Percentiles rank a stretch among this genome's conserved stretches.
Evolutionary conservation across 2,113 vertebrate genomes (phyloP).

Genomic region (Perognathus longimembris): DNA sequence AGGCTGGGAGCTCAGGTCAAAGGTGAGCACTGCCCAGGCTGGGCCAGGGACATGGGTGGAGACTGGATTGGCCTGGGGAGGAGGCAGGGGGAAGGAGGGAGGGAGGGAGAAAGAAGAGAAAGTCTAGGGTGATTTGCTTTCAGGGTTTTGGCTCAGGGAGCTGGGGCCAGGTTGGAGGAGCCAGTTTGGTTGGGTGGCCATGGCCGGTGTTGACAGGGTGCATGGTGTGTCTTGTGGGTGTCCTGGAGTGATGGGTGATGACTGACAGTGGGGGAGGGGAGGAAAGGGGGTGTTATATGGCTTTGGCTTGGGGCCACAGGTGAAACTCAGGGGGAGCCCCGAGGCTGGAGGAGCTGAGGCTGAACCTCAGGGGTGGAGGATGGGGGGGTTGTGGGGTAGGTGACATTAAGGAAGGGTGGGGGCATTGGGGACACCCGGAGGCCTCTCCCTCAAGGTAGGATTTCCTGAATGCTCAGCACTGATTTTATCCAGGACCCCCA

Average conservation of each 20-base stretch:
- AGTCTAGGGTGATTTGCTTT: neutral
- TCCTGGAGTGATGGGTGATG: neutral
- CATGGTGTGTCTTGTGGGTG: neutral
- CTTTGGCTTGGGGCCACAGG: neutral
- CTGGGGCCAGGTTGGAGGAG: neutral
- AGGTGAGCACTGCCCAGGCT: neutral
- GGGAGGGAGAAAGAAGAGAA: neutral
- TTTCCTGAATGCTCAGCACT: slow-evolving; percentile 48
- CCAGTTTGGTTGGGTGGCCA: no score
- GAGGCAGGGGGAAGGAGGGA: no score
- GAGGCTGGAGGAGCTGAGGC: neutral
- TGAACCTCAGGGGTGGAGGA: neutral
- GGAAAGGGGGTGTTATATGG: no score
- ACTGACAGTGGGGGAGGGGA: neutral
- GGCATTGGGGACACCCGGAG: no score
- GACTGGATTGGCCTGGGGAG: no score
- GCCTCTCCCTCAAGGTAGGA: neutral
- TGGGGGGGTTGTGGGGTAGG: no score
- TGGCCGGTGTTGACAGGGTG: neutral
- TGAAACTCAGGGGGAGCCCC: neutral
- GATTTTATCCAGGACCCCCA: slow-evolving; percentile 4
- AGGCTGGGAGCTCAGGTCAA: neutral
- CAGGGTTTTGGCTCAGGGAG: neutral
- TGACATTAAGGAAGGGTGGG: no score
- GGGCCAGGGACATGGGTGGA: neutral